phyloP scores from a whole-genome alignment of 2,113 vertebrate genomes.

The Scytalopus superciliaris region DNA sequence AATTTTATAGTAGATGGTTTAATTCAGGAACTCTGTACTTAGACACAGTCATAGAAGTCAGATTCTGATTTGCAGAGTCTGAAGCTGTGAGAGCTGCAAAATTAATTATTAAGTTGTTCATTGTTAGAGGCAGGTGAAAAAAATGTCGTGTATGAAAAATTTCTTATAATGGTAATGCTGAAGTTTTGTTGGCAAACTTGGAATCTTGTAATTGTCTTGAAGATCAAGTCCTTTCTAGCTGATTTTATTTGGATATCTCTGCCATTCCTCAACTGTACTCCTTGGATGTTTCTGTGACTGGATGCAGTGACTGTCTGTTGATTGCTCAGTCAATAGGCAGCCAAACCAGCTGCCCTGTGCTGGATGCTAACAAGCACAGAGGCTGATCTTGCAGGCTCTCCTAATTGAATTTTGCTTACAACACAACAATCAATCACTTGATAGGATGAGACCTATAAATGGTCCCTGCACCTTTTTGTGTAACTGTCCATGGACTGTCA shows the following conservation, averaged over 20 bases:
- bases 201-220: neutral
- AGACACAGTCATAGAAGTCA: neutral
- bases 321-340: slow-evolving; percentile 14
- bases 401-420: slow-evolving; percentile 18
- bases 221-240: neutral
- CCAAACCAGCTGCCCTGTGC: neutral
- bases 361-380: slow-evolving; percentile 20
- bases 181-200: neutral
- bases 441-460: neutral
- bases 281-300: neutral
- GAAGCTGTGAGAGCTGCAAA: neutral
- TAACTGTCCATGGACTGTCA: neutral
- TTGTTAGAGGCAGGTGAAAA: neutral
- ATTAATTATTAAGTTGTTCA: neutral
- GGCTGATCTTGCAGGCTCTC: neutral
- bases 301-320: neutral
- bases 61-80: neutral
- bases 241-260: neutral
- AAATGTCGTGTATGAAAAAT: neutral
- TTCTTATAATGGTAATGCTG: neutral
- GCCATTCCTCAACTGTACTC: neutral
- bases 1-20: neutral
- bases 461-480: neutral
- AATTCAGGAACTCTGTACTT: neutral
- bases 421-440: neutral